Base-by-base conservation (phyloP, 2,888 invertebrate species). In the Lasioglossum malachurum region DNA sequence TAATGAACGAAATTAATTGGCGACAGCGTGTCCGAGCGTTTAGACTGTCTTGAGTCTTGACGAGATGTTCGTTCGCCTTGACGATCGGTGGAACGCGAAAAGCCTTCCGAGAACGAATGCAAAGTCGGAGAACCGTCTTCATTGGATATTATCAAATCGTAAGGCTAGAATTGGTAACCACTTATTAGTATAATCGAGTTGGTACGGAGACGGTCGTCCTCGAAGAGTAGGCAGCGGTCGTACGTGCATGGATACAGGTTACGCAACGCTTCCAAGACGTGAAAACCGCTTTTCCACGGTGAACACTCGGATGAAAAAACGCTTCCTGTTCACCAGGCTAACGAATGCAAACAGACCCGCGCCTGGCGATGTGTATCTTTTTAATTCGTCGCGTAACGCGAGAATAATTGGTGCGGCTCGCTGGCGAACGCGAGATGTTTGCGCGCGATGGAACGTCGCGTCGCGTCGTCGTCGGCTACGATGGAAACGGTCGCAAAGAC, bases 1-100 rank as follows among this genome's bases (percentile, higher is more conserved):
- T 88, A 89, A 89, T 91, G 81, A 91, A 90, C 75, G 82, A 90
- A 87, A 90, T 90, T 84, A 84, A 75, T 75, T 75, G 87, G 82
- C 86, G 79, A 82, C 85, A 46, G 71, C 23, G 75, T 44, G 69
- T 71, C 41, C 78, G 44, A 53, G 41, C 57, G 73, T 74, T 64
- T 71, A 82, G 79, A 53, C 44, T 35, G 35, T 46, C 49, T 71
- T 5, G 53, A 53, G 44, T 35, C 49, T 71, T 8, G 53, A 60
- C 71, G 31, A 74, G n/a, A 27, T 23, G 16, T 16, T n/a, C 19
- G 4, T 14, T 31, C 69, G 46, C 38, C 53, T n/a, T 2, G 27
- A 23, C 23, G 5, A 8, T 31, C 12, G 27, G 5, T 16, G 67
- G 23, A 69, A 19, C 31, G 19, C 35, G 69, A 64, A 44, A 53